phyloP scores from a whole-genome alignment of 1,140 invertebrate genomes.

The Apis florea region DNA sequence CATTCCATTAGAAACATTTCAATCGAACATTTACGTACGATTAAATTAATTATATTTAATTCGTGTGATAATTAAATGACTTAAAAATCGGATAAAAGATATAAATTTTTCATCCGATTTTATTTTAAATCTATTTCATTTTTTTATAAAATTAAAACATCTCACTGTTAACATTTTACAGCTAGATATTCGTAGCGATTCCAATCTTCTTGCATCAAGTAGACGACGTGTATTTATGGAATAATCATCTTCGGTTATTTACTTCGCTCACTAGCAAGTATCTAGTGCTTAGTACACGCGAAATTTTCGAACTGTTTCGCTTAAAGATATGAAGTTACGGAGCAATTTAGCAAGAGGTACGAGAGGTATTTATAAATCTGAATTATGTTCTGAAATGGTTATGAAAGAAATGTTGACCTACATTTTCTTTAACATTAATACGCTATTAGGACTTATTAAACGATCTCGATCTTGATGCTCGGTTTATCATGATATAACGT shows the following conservation, averaged over 20 bases:
- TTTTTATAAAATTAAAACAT: no score
- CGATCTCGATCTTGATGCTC: background rate
- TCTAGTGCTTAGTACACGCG: constrained; percentile 10
- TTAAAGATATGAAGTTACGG: constrained; percentile 18
- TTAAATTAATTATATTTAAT: no score
- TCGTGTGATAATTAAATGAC: no score
- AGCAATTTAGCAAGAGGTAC: constrained; percentile 25
- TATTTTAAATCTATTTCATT: no score
- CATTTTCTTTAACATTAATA: constrained; percentile 12
- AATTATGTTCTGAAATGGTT: background rate
- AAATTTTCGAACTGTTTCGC: constrained; percentile 34
- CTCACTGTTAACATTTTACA: background rate
- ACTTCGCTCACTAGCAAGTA: constrained; percentile 30
- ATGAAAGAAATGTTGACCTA: constrained; percentile 20
- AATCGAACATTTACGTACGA: no score
- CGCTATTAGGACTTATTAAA: background rate
- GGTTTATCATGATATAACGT: no score
- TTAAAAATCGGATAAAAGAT: no score
- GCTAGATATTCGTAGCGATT: background rate
- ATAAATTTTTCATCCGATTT: no score
- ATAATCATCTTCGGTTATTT: constrained; percentile 32
- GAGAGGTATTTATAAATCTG: constrained; percentile 4
- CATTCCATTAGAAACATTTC: no score
- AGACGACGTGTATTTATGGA: constrained; percentile 29
- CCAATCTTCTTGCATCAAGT: constrained; percentile 10